Base-by-base conservation (phyloP, 53 echinoderm and acorn worm genomes). In the Henricia sp. region DNA sequence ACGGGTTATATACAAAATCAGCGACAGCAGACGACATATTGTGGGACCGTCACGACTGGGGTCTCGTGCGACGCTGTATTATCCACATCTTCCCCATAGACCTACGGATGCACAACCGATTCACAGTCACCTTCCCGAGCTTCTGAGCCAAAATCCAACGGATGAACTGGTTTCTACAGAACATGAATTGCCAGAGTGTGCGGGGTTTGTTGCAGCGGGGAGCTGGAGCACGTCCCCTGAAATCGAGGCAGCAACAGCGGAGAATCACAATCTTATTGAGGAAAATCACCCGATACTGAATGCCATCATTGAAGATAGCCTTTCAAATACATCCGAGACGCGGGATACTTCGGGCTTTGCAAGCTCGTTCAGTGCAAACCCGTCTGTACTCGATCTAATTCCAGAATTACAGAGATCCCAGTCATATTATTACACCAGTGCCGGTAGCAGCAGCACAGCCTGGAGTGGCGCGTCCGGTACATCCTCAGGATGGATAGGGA, bases 361-460 rank as follows among this genome's bases (percentile, higher is more conserved):
- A 34, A 56, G 71, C 52, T 60, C 71, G 0, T 78, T 59, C 44
- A 23, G 46, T 50, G 67, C 68, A 5, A 70, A 26, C 37, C 80
- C 80, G 6, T 88, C 88, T 4, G 82, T 88, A 51, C 58, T 83
- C 37, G 71, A 82, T 3, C 34, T 88, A 37, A 64, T 88, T 37
- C 88, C 88, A 12, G 88, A 88, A 72, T 33, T 88, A 51, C 88
- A 88, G 63, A 70, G 51, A 65, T 63, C 70, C 26, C 63, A 82
- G 39, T 88, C 88, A 36, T 59, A 37, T 52, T 88, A 88, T 63
- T 62, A 62, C 71, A 63, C 83, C 39, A 67, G 46, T 44, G 6
- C 70, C 6, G 28, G 48, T 26, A n/a, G n/a, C n/a, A 11, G 46
- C 29, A 43, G 27, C 44, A 39, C 75, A 3, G 76, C 55, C 1